Conservation (phyloP, 2,113 vertebrate genomes). For the Neolamprologus sp. region DNA sequence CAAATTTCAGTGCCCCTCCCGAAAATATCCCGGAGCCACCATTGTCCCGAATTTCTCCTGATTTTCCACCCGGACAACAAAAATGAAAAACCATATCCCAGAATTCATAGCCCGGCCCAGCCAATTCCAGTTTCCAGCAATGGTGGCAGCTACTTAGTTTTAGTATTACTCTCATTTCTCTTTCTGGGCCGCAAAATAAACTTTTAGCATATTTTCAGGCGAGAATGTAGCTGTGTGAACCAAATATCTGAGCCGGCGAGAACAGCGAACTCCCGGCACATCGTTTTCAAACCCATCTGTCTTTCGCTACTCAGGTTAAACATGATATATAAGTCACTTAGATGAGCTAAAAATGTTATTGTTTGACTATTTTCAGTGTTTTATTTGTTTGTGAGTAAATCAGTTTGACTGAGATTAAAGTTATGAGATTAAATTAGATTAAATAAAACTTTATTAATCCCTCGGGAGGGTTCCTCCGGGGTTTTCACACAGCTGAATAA, state of each 20-base stretch:
- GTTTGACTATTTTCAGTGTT: background rate
- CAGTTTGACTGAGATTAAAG: background rate
- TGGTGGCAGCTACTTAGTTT: background rate
- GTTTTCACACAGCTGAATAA: background rate
- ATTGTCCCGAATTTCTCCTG: background rate
- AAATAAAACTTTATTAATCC: background rate
- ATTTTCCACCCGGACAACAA: background rate
- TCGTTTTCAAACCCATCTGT: background rate
- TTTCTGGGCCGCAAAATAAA: background rate
- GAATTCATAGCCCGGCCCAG: background rate
- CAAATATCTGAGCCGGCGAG: background rate
- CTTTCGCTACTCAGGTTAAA: background rate
- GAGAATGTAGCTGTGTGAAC: accelerated
- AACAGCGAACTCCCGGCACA: background rate
- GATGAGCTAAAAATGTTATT: background rate
- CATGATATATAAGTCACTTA: background rate
- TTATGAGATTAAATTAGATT: background rate
- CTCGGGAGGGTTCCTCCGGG: accelerated
- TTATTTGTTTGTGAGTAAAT: background rate
- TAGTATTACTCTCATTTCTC: background rate
- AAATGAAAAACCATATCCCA: background rate
- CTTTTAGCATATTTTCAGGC: background rate
- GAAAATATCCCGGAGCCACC: accelerated
- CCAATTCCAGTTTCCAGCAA: background rate
- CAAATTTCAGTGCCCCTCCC: accelerated